phyloP scores from a whole-genome alignment of 2,113 vertebrate species.

The Tupaia tana region DNA sequence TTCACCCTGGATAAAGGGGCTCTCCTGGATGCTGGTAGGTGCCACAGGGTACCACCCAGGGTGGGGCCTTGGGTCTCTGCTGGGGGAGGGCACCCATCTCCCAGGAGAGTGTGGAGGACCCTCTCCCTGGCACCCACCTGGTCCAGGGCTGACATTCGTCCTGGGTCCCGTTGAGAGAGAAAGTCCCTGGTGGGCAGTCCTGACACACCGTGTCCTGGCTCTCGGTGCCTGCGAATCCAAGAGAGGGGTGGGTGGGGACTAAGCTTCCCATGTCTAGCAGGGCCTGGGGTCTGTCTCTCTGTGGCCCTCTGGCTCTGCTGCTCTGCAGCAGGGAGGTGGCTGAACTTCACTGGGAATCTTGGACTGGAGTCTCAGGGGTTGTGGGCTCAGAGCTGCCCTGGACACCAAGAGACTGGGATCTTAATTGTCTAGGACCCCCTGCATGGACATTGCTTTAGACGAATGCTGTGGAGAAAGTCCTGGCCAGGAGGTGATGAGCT shows the following conservation, averaged over 20 bases:
- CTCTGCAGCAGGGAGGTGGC: background rate
- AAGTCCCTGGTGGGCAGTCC: slow-evolving; percentile 31
- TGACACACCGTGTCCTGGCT: background rate
- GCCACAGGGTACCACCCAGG: accelerated
- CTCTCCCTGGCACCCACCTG: background rate
- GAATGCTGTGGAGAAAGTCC: background rate
- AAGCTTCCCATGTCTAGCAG: background rate
- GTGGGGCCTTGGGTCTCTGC: background rate
- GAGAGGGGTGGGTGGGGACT: background rate
- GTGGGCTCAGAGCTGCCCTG: too few relatives aligned
- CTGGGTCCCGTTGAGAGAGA: background rate
- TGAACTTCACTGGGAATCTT: background rate
- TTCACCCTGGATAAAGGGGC: background rate
- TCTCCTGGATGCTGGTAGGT: background rate
- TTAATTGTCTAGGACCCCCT: too few relatives aligned
- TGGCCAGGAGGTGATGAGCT: background rate
- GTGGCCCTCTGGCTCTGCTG: too few relatives aligned
- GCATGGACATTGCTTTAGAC: too few relatives aligned
- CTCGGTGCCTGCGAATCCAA: background rate
- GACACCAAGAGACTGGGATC: background rate
- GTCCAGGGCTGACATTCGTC: slow-evolving; percentile 16
- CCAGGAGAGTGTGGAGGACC: background rate
- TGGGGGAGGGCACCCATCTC: background rate
- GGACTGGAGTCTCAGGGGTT: background rate
- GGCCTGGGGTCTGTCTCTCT: background rate